These are phyloP conservation scores for Chlorospingus semifuscus DNA, from an alignment of 2,797 vertebrate species.

Conservation along the genomic window DNA sequence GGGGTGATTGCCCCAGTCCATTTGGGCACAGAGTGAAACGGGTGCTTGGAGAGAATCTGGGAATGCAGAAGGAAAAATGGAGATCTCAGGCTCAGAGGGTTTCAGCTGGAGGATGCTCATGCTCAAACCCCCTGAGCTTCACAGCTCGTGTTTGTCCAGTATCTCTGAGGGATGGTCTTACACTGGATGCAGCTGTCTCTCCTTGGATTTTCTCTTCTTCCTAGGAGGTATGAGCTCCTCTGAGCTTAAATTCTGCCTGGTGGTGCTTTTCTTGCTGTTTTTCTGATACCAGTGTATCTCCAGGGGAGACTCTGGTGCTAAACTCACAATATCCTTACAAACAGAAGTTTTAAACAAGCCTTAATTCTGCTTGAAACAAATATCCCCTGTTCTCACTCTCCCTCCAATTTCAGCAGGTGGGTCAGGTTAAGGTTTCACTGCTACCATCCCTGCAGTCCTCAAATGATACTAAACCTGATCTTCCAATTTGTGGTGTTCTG, in stretches of 20 bases:
- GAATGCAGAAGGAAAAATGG: neutral
- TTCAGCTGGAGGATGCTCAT: neutral
- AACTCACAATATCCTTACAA: neutral
- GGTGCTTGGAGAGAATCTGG: neutral
- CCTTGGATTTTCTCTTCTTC: neutral
- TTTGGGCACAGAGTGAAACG: neutral
- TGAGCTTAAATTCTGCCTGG: neutral
- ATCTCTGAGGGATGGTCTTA: neutral
- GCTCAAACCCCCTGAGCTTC: neutral
- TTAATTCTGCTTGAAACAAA: neutral
- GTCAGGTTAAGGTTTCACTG: neutral
- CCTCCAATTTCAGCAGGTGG: neutral
- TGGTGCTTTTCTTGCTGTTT: rapidly evolving
- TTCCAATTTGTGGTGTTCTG: neutral
- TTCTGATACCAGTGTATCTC: neutral
- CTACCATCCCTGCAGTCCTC: neutral
- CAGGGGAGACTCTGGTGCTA: neutral
- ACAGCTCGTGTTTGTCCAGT: neutral
- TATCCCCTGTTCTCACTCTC: neutral
- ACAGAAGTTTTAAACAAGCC: neutral
- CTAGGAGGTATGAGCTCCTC: neutral
- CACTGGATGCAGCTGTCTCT: neutral
- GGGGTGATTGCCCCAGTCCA: rapidly evolving
- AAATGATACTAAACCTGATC: neutral
- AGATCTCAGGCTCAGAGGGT: rapidly evolving